Percentiles rank a stretch among this genome's conserved stretches.
Conservation (phyloP, 1,140 invertebrate genomes). For the Drosophila virilis region DNA sequence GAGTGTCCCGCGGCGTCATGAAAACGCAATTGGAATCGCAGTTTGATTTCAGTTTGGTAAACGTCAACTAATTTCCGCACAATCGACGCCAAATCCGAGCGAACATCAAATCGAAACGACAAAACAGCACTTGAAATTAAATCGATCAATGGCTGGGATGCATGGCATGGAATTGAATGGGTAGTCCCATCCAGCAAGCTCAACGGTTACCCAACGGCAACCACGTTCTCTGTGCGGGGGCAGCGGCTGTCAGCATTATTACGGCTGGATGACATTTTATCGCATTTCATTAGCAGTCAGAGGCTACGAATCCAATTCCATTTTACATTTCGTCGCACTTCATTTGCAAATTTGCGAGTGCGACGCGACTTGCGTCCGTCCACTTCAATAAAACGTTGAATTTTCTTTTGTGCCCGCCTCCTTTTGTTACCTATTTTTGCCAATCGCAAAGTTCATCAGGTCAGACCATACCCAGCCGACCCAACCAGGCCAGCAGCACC, state of each 20-base stretch:
- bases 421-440: slow-evolving; percentile 27
- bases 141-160: slow-evolving; percentile 45
- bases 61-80: slow-evolving; percentile 69
- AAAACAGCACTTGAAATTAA: slow-evolving; percentile 51
- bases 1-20: not conserved
- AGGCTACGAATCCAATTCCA: slow-evolving; percentile 49
- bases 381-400: slow-evolving; percentile 26
- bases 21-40: slow-evolving; percentile 37
- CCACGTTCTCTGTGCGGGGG: too few species aligned
- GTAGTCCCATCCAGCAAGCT: not conserved
- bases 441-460: slow-evolving; percentile 25
- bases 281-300: slow-evolving; percentile 70
- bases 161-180: not conserved
- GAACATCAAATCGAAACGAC: slow-evolving; percentile 58
- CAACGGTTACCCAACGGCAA: not conserved
- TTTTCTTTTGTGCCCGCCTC: slow-evolving; percentile 16
- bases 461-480: not conserved
- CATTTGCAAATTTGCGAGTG: slow-evolving; percentile 53
- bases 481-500: not conserved
- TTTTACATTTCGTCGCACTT: slow-evolving; percentile 65
- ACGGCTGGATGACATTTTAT: slow-evolving; percentile 65
- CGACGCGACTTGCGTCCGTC: slow-evolving; percentile 12
- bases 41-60: slow-evolving; percentile 48
- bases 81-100: slow-evolving; percentile 48
- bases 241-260: slow-evolving; percentile 43